A percentile compares a stretch with the other conserved stretches of the same genome.
Evolutionary conservation across 2,113 vertebrate species (phyloP).

Genomic region (Oreochromis tanganicae): DNA sequence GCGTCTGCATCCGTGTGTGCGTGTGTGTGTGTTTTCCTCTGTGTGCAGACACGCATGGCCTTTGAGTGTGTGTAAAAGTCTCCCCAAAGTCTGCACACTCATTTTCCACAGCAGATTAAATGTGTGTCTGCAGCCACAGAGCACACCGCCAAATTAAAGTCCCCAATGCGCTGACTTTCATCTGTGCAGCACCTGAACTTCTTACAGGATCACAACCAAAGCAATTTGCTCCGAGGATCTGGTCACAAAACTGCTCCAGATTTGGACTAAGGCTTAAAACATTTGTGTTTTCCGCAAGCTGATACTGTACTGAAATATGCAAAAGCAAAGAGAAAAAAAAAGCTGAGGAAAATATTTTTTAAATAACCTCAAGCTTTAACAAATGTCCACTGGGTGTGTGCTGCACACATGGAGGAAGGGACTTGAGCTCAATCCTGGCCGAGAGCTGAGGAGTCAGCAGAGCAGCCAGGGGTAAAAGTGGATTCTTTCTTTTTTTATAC

Average conservation of each 20-base stretch:
- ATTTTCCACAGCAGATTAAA: conserved; percentile 55
- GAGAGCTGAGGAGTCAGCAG: background rate
- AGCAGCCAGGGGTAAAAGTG: background rate
- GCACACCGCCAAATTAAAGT: conserved; percentile 48
- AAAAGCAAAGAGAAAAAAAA: background rate
- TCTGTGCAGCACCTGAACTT: conserved; percentile 33
- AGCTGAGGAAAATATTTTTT: background rate
- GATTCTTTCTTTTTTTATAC: background rate
- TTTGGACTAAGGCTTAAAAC: background rate
- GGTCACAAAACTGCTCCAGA: background rate
- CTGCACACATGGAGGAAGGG: conserved; percentile 13
- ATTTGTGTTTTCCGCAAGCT: background rate
- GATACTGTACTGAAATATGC: background rate
- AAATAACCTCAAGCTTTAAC: background rate
- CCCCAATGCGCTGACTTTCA: background rate
- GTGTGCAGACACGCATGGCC: background rate
- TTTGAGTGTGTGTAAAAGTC: background rate
- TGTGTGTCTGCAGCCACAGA: conserved; percentile 19
- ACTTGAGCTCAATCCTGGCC: background rate
- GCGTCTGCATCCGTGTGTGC: background rate
- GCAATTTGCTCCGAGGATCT: background rate
- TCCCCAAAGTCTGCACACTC: conserved; percentile 46
- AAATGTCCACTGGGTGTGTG: background rate
- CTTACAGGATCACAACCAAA: background rate
- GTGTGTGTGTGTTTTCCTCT: background rate